Conservation (phyloP, 2,113 vertebrate genomes). For the Lampris megalopsis region DNA sequence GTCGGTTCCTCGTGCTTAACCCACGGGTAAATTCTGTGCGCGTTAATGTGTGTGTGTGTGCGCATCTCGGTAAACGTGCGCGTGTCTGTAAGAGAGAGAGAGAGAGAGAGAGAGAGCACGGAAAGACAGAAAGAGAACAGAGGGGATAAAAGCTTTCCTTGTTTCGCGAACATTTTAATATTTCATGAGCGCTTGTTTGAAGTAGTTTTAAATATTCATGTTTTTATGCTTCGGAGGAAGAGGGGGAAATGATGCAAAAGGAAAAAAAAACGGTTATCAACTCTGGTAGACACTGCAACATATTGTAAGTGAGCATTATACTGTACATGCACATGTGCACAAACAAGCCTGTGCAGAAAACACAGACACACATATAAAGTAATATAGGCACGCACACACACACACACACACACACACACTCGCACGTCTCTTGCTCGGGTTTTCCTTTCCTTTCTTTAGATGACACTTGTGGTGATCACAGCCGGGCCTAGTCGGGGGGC, state of each 20-base stretch:
- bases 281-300: conserved; percentile 37
- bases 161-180: conserved; percentile 79
- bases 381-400: neutral
- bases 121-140: conserved; percentile 54
- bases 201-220: conserved; percentile 83
- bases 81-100: conserved; percentile 28
- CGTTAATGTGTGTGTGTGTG: conserved; percentile 26
- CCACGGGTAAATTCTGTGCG: conserved; percentile 60
- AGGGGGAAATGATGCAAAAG: conserved; percentile 72
- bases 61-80: conserved; percentile 3
- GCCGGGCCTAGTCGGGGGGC: conserved; percentile 48
- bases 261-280: conserved; percentile 42
- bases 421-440: neutral
- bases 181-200: conserved; percentile 83
- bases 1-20: conserved; percentile 51
- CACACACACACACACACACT: conserved; percentile 5
- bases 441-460: conserved; percentile 36
- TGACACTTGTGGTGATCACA: conserved; percentile 58
- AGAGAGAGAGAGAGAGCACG: conserved; percentile 5
- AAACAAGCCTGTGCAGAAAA: conserved; percentile 28
- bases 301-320: conserved; percentile 30
- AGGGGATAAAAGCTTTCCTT: conserved; percentile 79
- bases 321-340: conserved; percentile 20
- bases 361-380: neutral
- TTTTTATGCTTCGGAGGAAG: conserved; percentile 78